Evolutionary conservation across 2,797 vertebrate genomes (phyloP), one percentile per base, ranked within the genome.

Genomic region (Lateolabrax maculatus): DNA sequence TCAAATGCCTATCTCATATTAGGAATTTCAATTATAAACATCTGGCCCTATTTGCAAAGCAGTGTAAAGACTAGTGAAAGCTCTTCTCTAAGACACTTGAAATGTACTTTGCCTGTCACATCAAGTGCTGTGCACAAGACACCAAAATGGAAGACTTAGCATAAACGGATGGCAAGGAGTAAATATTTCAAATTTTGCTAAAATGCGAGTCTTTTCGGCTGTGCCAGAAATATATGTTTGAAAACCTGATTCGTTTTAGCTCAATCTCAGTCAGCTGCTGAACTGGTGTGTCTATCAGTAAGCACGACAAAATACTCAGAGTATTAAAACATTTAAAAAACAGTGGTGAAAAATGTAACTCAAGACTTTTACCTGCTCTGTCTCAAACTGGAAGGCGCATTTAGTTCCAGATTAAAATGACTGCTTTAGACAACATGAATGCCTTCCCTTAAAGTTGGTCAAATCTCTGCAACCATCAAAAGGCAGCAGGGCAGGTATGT

Each of bases 11-110:
- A 16, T 64, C 10, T 68, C 31, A 57, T 4, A 23, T 15, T 12
- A 13, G 66, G 25, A 56, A 83, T 86, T 80, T 62, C 19, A 82
- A 52, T 82, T 64, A 61, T 19, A 63, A 53, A 70, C 5, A 23
- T 27, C 11, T 15, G 3, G 11, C 18, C 61, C 8, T 41, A 12
- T 21, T 46, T 69, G 65, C 2, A 67, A 44, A 15, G 18, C 36
- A 21, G 25, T 12, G 11, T 1, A 5, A 53, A 60, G n/a, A 46
- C 18, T 27, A 29, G n/a, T 48, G 21, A 57, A 74, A 56, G 55
- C 19, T 64, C 10, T 84, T 79, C 48, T 10, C 31, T 79, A n/a
- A n/a, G 31, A 84, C 72, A n/a, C 69, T 82, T 74, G 56, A 80
- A 43, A 76, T 72, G 23, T 36, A 43, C 65, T 57, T 46, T 34